Evolutionary conservation across 2,113 vertebrate species (phyloP).

Genomic region (Apodemus sylvaticus): DNA sequence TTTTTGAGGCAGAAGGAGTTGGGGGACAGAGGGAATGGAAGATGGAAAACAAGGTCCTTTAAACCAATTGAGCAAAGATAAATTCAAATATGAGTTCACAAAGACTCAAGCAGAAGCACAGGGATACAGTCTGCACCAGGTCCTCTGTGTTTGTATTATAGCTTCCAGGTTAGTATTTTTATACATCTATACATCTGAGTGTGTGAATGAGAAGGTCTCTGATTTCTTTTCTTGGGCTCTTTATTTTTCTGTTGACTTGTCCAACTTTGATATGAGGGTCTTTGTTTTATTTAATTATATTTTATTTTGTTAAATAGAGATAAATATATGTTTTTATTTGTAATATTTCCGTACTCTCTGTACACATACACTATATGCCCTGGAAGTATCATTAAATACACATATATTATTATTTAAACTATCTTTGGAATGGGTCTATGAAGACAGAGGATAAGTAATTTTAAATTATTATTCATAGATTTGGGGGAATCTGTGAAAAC

Average conservation of each 20-base stretch:
- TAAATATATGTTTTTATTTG: conserved; percentile 29
- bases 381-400: background rate
- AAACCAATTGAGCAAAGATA: background rate
- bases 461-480: conserved; percentile 20
- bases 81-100: background rate
- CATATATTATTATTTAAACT: background rate
- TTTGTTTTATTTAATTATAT: background rate
- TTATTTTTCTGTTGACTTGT: background rate
- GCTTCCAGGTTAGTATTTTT: background rate
- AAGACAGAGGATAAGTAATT: background rate
- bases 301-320: background rate
- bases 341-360: background rate
- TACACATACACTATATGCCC: background rate
- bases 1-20: background rate
- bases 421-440: background rate
- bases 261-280: background rate
- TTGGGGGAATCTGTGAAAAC: conserved; percentile 55
- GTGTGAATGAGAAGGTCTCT: background rate
- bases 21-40: background rate
- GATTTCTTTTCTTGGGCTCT: background rate
- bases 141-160: background rate
- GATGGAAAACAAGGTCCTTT: background rate
- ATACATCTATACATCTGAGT: background rate
- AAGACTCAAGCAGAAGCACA: background rate
- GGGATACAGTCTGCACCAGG: background rate